Evolutionary conservation across 2,113 vertebrate genomes (phyloP).

Genomic region (Morone saxatilis): DNA sequence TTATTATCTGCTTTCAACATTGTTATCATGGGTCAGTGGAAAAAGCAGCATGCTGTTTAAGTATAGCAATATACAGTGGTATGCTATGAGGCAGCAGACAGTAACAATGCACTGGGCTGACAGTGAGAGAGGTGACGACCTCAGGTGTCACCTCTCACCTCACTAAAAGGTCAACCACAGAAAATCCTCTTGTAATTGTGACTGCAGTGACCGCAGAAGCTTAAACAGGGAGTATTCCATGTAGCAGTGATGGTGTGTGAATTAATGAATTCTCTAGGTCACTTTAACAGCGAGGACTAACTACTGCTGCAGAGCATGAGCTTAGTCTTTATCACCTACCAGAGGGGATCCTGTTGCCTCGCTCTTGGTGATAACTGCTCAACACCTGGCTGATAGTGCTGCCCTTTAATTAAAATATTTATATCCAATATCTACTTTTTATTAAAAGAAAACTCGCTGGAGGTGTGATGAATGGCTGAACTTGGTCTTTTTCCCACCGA

Average conservation of each 20-base stretch:
- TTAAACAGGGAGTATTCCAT: conserved; percentile 1
- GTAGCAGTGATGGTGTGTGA: not conserved
- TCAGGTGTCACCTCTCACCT: too few relatives aligned
- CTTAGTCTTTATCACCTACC: conserved; percentile 31
- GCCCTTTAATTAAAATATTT: conserved; percentile 35
- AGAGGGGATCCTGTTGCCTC: conserved; percentile 5
- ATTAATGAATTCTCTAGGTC: conserved; percentile 34
- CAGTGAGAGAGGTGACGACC: not conserved
- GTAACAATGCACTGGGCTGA: not conserved
- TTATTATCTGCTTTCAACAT: conserved; percentile 49
- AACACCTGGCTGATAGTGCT: conserved; percentile 12
- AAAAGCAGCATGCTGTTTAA: not conserved
- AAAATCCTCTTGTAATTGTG: not conserved
- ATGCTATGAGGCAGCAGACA: not conserved
- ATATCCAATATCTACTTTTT: not conserved
- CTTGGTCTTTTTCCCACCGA: not conserved
- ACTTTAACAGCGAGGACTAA: conserved; percentile 19
- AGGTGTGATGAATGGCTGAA: not conserved
- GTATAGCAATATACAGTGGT: not conserved
- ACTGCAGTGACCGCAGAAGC: not conserved
- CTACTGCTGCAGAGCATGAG: conserved; percentile 22
- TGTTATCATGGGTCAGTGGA: conserved; percentile 36
- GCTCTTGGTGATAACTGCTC: conserved; percentile 25
- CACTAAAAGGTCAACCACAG: not conserved
- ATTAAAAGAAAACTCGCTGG: not conserved